A percentile compares a stretch with the other conserved stretches of the same genome.
Conservation (phyloP, 2,113 vertebrate genomes). For the Oryzias celebensis region DNA sequence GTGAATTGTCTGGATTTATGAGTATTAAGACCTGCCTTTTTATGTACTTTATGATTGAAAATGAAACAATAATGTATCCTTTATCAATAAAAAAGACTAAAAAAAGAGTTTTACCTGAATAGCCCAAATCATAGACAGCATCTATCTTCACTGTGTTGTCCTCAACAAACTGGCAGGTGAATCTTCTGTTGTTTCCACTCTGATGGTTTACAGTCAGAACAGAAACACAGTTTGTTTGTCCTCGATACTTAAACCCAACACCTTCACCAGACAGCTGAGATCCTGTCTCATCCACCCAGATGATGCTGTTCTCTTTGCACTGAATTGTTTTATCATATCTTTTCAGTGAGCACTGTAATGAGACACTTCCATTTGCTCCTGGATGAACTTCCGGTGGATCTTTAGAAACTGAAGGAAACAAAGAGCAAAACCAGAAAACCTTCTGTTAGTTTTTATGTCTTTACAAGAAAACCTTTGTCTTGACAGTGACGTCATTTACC, state of each 20-base stretch:
- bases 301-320: neutral
- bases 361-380: neutral
- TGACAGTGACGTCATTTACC: no score
- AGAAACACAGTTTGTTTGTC: neutral
- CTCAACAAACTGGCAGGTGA: constrained; percentile 27
- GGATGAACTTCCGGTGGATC: neutral
- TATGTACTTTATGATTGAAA: no score
- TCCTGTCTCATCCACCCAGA: constrained; percentile 30
- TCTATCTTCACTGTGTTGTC: neutral
- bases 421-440: neutral
- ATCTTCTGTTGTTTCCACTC: neutral
- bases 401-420: constrained; percentile 22
- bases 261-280: neutral
- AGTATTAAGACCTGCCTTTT: no score
- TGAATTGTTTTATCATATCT: accelerated
- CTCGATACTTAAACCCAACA: neutral
- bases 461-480: no score
- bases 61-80: neutral
- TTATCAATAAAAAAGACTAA: neutral
- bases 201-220: constrained; percentile 12
- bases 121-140: constrained; percentile 6
- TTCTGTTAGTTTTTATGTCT: no score
- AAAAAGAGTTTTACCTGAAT: neutral
- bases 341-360: constrained; percentile 23
- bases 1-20: no score